Base-by-base conservation (phyloP, 2,797 vertebrate genomes). In the Urosaurus nigricauda region DNA sequence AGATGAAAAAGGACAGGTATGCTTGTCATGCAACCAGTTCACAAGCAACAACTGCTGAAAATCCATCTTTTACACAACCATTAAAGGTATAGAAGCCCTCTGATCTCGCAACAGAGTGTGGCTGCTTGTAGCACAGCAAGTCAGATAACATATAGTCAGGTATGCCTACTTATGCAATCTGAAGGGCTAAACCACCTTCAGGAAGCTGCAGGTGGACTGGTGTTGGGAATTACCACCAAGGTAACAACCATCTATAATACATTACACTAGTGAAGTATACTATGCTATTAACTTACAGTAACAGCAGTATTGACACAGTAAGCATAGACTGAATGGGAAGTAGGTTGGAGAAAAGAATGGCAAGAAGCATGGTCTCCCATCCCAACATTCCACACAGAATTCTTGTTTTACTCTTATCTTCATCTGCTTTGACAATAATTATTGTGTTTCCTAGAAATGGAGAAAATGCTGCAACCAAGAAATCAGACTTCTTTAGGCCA, bases 391-490 rank as follows among this genome's bases (percentile, higher is more conserved):
- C 32, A 29, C 43, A 51, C 11, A 65, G 73, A 65, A 63, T 26
- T 43, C 37, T 43, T 75, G 26, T 43, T 43, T 75, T 75, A 56
- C 24, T 80, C n/a, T 24, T 80, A 19, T 71, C 53, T 71, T 71
- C 35, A 80, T 12, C 7, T 0, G 53, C 3, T 43, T 47, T 1
- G 0, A 60, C 16, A 0, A 12, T n/a, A 0, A 1, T 26, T 1
- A 29, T n/a, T 2, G 0, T 12, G 0, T 0, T 0, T 3, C 0
- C 0, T 24, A 0, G 40, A 79, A 4, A 1, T 1, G 12, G 40
- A 26, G 43, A 68, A n/a, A 89, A n/a, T n/a, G 35, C 60, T 40
- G 58, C 26, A 53, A 73, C 1, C 40, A 16, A 47, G 0, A 58
- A 83, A 43, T 86, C 43, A 73, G 78, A 87, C 74, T 12, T 1